A percentile compares a stretch with the other conserved stretches of the same genome.
Evolutionary conservation across 23 tunicate genomes (phyloP).

Genomic region (Botrylloides violaceus): DNA sequence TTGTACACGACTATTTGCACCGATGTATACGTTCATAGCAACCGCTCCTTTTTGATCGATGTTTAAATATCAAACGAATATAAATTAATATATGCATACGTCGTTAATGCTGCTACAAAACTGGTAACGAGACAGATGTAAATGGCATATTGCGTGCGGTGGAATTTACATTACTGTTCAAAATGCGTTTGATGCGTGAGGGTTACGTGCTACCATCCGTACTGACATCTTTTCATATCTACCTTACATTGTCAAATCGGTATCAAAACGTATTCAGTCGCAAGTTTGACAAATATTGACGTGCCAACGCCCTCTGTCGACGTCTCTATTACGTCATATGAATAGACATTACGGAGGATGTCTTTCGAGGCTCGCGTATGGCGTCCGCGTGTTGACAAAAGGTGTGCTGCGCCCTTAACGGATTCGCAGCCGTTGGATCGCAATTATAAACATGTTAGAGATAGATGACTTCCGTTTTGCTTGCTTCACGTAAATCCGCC

Average conservation of each 20-base stretch:
- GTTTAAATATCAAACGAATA: too few relatives aligned
- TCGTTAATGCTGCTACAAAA: not conserved
- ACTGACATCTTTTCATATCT: not conserved
- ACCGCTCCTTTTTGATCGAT: too few relatives aligned
- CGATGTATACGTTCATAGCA: too few relatives aligned
- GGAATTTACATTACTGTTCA: not conserved
- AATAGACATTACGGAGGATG: not conserved
- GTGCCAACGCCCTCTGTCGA: slow-evolving; percentile 24
- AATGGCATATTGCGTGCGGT: not conserved
- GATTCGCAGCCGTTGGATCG: not conserved
- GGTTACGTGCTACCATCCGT: not conserved
- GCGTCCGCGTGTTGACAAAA: not conserved
- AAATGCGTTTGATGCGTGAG: not conserved
- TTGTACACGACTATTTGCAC: too few relatives aligned
- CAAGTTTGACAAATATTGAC: slow-evolving; percentile 10
- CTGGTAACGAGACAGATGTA: not conserved
- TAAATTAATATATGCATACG: too few relatives aligned
- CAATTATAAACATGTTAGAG: not conserved
- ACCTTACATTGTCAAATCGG: not conserved
- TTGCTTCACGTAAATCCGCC: too few relatives aligned
- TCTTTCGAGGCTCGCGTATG: not conserved
- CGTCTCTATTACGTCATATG: not conserved
- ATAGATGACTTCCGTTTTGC: too few relatives aligned
- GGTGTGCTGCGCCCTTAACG: not conserved
- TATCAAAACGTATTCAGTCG: not conserved